Base-by-base conservation (phyloP, 2,888 invertebrate genomes). In the Matsumyia berberina region DNA sequence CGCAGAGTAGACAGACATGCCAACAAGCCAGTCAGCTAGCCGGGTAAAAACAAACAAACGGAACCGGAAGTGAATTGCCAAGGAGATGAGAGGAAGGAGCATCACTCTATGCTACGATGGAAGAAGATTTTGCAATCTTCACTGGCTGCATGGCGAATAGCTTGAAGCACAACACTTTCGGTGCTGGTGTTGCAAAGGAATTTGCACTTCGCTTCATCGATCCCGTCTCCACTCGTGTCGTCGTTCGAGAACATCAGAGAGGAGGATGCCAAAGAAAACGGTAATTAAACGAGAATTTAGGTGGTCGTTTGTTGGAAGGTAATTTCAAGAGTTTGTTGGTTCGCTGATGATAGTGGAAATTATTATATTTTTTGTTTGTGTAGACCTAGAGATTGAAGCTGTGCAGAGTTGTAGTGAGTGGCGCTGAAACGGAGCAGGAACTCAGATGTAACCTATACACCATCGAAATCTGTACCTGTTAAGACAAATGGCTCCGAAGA, bases 1-100 rank as follows among this genome's bases (percentile, higher is more conserved):
- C 46, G 29, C 44, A 66, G 24, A 57, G 55, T 49, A 58, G 49
- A 37, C 55, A 78, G 57, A 33, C 42, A 31, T 33, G 58, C 33
- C 51, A 44, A 44, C 44, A 78, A 70, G 53, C 51, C n/a, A 69
- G 51, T 17, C 57, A 53, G 2, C 17, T n/a, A 55, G 29, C 9
- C 31, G 11, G 24, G 1, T 7, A 2, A 60, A 76, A 53, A 53
- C 15, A 53, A 77, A 15, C 12, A 58, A 57, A 42, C 24, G 42
- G 15, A 58, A 67, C 31, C 55, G 76, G 76, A 76, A 58, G 35
- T 35, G 31, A 8, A 35, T 53, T 39, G 31, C 4, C 17, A 53
- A 53, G 8, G 24, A 33, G 2, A 29, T 31, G 5, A 37, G 29
- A 9, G 15, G 58, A 4, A 9, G 60, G 42, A 11, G 17, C 17